Conservation (phyloP, 2,797 vertebrate genomes). For the Enteromius afrohamiltoni region DNA sequence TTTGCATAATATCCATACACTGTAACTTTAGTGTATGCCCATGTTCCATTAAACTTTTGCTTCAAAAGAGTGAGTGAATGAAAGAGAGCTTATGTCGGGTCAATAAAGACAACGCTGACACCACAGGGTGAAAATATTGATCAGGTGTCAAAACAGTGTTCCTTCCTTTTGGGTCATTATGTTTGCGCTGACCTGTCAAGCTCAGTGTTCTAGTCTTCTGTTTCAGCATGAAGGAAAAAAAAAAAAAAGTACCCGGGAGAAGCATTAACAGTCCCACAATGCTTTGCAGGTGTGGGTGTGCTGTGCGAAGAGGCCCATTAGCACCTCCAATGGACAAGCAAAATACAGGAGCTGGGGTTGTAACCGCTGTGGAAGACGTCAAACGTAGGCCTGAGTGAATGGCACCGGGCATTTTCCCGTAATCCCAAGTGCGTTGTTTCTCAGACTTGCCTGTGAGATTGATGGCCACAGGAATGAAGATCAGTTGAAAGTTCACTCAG, state of each 20-base stretch:
- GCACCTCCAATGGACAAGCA: slow-evolving; percentile 11
- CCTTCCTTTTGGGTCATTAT: neutral
- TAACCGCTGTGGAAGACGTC: slow-evolving; percentile 4
- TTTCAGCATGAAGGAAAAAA: slow-evolving; percentile 1
- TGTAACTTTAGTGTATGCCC: neutral
- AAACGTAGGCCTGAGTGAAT: slow-evolving; percentile 23
- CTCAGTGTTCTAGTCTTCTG: slow-evolving; percentile 1
- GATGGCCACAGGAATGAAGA: slow-evolving; percentile 6
- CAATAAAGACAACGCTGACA: neutral
- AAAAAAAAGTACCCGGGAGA: neutral
- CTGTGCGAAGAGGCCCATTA: slow-evolving; percentile 24
- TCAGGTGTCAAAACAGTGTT: slow-evolving; percentile 3
- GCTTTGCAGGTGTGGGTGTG: slow-evolving; percentile 10
- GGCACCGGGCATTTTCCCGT: slow-evolving; percentile 8
- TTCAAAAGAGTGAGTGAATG: neutral
- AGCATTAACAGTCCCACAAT: slow-evolving; percentile 20
- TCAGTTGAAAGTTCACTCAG: slow-evolving; percentile 10
- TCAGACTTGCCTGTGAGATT: slow-evolving; percentile 24
- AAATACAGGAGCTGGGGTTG: neutral
- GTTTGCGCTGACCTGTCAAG: slow-evolving; percentile 7
- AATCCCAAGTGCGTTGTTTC: slow-evolving; percentile 28
- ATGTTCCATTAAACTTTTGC: neutral
- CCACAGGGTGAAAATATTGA: slow-evolving; percentile 14
- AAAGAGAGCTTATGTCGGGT: neutral
- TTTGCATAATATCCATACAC: neutral